Conservation (phyloP, 53 echinoderm and acorn worm genomes). For the Paracentrotus lividus region DNA sequence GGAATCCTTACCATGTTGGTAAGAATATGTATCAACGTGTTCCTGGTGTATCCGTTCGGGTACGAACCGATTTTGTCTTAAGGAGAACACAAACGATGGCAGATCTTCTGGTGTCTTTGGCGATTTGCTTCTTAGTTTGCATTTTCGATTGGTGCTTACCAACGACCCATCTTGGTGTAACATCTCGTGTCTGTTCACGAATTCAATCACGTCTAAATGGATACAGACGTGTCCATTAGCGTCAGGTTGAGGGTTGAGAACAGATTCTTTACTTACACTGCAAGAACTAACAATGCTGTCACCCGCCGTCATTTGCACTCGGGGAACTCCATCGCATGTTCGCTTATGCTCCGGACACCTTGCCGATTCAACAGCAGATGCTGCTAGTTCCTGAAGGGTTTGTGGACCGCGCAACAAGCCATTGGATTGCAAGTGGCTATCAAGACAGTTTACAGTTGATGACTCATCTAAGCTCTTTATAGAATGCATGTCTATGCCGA, state of each 20-base stretch:
- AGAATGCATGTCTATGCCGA: background rate
- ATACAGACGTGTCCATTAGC: constrained; percentile 60
- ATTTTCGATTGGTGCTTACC: constrained; percentile 70
- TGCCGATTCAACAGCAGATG: constrained; percentile 32
- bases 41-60: constrained; percentile 64
- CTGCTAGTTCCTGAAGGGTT: constrained; percentile 40
- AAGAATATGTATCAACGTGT: constrained; percentile 66
- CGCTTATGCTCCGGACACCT: background rate
- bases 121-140: constrained; percentile 42
- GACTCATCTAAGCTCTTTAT: background rate
- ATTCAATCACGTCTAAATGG: constrained; percentile 80
- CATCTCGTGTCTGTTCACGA: constrained; percentile 67
- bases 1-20: constrained; percentile 38
- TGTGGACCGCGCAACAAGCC: background rate
- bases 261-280: no score
- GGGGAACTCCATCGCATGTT: constrained; percentile 30
- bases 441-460: background rate
- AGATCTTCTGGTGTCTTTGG: background rate
- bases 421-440: background rate
- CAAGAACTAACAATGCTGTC: no score
- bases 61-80: constrained; percentile 77
- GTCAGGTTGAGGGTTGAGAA: background rate
- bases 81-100: constrained; percentile 70
- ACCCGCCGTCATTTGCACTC: background rate
- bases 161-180: constrained; percentile 64